Conservation (phyloP, 2,797 vertebrate genomes). For the Eulemur coronatus region DNA sequence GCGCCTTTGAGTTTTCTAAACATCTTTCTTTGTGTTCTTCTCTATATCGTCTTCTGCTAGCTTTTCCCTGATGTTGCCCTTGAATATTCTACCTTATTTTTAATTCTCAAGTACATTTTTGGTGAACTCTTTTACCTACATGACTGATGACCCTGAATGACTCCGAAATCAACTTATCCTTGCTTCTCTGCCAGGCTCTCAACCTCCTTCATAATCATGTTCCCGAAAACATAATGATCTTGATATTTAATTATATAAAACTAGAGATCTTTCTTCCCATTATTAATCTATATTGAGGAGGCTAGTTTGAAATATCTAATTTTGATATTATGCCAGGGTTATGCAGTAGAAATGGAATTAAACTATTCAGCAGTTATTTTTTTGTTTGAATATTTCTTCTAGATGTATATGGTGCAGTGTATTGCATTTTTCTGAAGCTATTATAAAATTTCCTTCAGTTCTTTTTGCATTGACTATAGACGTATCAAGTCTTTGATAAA, state of each 20-base stretch:
- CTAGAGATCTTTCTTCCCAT: constrained; percentile 15
- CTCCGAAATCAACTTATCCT: neutral
- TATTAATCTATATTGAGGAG: neutral
- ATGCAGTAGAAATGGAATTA: constrained; percentile 13
- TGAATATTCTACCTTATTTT: neutral
- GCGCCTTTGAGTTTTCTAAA: neutral
- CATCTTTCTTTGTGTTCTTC: neutral
- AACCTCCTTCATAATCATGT: neutral
- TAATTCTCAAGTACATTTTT: neutral
- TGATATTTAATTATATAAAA: neutral
- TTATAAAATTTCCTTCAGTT: constrained; percentile 29
- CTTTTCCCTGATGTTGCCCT: neutral
- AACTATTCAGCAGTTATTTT: neutral
- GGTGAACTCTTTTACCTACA: neutral
- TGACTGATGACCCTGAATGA: neutral
- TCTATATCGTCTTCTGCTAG: neutral
- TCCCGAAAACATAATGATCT: neutral
- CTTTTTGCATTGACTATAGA: constrained; percentile 14
- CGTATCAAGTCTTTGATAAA: constrained; percentile 77
- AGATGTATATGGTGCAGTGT: neutral
- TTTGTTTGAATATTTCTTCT: constrained; percentile 37
- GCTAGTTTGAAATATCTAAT: constrained; percentile 10
- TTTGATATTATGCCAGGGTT: neutral
- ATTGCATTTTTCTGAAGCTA: constrained; percentile 49
- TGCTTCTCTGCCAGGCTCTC: neutral